Percentiles rank a stretch among this genome's conserved stretches.
Evolutionary conservation across 92 coral and sea anemone species (phyloP).

Genomic region (Siderastrea radians): DNA sequence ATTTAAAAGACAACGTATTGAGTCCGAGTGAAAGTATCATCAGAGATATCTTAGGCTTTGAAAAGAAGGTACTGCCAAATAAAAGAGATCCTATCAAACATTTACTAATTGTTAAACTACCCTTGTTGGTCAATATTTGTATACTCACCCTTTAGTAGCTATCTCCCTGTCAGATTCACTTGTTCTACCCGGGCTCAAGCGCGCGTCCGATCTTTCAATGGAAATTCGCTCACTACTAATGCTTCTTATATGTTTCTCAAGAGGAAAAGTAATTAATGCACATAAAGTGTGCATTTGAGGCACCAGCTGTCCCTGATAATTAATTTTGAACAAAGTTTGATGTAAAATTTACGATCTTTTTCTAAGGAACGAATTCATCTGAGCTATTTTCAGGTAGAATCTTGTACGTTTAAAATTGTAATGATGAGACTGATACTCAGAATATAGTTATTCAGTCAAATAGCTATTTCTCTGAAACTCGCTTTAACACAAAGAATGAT

Average conservation of each 20-base stretch:
- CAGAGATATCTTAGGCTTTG: no score
- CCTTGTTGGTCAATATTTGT: no score
- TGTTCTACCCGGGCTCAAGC: no score
- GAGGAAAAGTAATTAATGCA: slow-evolving; percentile 10
- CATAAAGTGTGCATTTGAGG: not conserved
- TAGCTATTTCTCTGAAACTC: not conserved
- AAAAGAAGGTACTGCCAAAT: no score
- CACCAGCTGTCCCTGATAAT: slow-evolving; percentile 1
- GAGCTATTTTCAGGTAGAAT: not conserved
- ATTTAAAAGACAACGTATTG: no score
- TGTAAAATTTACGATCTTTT: not conserved
- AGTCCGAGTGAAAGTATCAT: no score
- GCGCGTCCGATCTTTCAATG: not conserved
- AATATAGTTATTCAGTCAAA: not conserved
- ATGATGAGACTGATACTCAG: not conserved
- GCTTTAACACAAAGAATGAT: not conserved
- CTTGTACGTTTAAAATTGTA: no score
- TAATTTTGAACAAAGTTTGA: not conserved
- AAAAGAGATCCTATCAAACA: no score
- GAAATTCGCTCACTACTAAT: not conserved
- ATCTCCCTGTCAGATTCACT: no score
- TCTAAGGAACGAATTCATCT: not conserved
- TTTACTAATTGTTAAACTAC: no score
- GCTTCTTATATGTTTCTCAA: not conserved
- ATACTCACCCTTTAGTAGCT: no score